Evolutionary conservation across 2,797 vertebrate species (phyloP).

Genomic region (Paguma larvata): DNA sequence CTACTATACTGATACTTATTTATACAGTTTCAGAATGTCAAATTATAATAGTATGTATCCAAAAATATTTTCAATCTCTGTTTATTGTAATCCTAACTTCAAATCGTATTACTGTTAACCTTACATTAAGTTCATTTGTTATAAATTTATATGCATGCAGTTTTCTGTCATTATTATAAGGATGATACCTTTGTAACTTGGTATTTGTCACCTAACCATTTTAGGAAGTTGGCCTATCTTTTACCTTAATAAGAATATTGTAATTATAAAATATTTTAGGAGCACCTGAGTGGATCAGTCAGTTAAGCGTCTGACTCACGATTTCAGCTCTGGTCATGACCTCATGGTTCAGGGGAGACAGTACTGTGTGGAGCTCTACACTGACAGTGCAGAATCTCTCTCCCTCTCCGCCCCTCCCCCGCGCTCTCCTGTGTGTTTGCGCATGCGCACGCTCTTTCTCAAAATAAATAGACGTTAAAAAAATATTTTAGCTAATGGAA

Average conservation of each 20-base stretch:
- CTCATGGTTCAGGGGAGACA: no score
- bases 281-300: no score
- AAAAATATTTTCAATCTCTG: neutral
- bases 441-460: no score
- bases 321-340: no score
- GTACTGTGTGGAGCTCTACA: no score
- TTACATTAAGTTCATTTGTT: neutral
- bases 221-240: neutral
- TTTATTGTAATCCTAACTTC: neutral
- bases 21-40: neutral
- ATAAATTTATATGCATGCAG: neutral
- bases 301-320: no score
- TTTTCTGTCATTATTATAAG: neutral
- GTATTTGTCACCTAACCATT: neutral
- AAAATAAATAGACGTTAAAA: no score
- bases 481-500: neutral
- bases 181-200: neutral
- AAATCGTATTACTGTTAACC: neutral
- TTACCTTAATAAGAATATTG: neutral
- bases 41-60: neutral
- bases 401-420: no score
- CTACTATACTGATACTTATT: neutral
- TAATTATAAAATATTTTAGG: neutral
- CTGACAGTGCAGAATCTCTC: no score
- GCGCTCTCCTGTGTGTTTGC: no score